Evolutionary conservation across 2,113 vertebrate species (phyloP).

Genomic region (Planiliza haematocheilus): DNA sequence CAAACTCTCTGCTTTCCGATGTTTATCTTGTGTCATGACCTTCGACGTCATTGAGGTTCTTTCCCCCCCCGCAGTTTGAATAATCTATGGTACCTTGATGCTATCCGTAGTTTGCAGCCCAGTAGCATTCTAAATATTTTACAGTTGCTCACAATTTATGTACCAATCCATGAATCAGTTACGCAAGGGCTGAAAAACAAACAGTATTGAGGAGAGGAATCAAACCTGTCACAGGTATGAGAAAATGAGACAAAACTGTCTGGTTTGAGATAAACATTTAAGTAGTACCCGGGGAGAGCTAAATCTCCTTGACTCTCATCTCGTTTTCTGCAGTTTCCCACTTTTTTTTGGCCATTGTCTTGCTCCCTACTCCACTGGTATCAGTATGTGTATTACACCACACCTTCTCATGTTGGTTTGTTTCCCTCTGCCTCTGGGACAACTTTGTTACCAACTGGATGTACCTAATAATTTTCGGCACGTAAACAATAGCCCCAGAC

Average conservation of each 20-base stretch:
- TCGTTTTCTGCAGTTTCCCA: constrained; percentile 1
- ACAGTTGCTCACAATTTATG: constrained; percentile 23
- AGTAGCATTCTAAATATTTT: constrained; percentile 17
- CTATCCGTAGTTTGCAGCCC: neutral
- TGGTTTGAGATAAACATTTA: constrained; percentile 48
- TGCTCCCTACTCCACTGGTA: neutral
- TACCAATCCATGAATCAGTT: neutral
- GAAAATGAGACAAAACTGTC: constrained; percentile 57
- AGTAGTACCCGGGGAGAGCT: constrained; percentile 27
- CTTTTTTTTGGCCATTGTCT: constrained; percentile 20
- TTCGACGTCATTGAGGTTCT: constrained; percentile 3
- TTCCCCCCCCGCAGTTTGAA: constrained; percentile 16
- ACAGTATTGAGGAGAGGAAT: constrained; percentile 19
- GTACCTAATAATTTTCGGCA: constrained; percentile 37
- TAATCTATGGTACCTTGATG: constrained; percentile 30
- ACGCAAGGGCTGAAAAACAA: neutral
- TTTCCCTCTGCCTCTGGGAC: constrained; percentile 33
- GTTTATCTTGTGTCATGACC: constrained; percentile 22
- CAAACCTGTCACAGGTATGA: constrained; percentile 28
- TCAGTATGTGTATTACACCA: constrained; percentile 16
- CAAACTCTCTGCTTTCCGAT: constrained; percentile 31
- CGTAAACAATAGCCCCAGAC: constrained; percentile 50
- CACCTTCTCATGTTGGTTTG: constrained; percentile 10
- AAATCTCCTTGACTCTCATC: constrained; percentile 48
- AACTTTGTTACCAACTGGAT: constrained; percentile 30